A percentile compares a stretch with the other conserved stretches of the same genome.
Evolutionary conservation across 1,140 invertebrate species (phyloP).

Genomic region (Megalopta genalis): DNA sequence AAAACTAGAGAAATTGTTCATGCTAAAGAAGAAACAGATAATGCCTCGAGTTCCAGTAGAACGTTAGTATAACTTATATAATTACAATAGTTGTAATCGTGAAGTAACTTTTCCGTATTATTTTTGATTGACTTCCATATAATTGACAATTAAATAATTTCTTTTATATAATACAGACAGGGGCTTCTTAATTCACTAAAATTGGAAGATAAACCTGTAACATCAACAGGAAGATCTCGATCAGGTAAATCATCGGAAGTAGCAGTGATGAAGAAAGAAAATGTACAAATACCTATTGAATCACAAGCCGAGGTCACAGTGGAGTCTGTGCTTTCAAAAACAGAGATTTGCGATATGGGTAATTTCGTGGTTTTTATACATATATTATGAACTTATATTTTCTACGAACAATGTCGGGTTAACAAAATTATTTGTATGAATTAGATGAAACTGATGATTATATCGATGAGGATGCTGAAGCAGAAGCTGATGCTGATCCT

Average conservation of each 20-base stretch:
- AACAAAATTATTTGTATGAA: constrained; percentile 41
- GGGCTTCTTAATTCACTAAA: constrained; percentile 1
- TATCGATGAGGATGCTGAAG: constrained; percentile 76
- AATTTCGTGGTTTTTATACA: background rate
- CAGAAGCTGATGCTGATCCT: constrained; percentile 65
- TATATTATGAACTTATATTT: background rate
- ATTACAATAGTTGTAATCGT: background rate
- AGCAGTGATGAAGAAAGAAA: constrained; percentile 21
- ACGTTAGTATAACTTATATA: constrained; percentile 54
- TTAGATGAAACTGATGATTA: constrained; percentile 75
- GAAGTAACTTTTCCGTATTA: background rate
- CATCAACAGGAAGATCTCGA: constrained; percentile 42
- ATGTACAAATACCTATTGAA: constrained; percentile 29
- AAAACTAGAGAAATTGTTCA: constrained; percentile 47
- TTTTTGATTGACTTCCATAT: background rate
- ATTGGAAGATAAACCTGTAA: constrained; percentile 8
- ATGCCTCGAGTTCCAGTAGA: constrained; percentile 28
- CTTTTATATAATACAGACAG: constrained; percentile 8
- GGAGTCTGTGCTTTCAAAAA: constrained; percentile 10
- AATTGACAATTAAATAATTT: background rate
- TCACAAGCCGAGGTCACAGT: constrained; percentile 4
- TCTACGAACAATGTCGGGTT: background rate
- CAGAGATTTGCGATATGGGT: constrained; percentile 51
- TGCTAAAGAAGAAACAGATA: constrained; percentile 12
- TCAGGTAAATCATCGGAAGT: constrained; percentile 15